Percentiles rank a stretch among this genome's conserved stretches.
Conservation (phyloP, 2,113 vertebrate genomes). For the Charina bottae region DNA sequence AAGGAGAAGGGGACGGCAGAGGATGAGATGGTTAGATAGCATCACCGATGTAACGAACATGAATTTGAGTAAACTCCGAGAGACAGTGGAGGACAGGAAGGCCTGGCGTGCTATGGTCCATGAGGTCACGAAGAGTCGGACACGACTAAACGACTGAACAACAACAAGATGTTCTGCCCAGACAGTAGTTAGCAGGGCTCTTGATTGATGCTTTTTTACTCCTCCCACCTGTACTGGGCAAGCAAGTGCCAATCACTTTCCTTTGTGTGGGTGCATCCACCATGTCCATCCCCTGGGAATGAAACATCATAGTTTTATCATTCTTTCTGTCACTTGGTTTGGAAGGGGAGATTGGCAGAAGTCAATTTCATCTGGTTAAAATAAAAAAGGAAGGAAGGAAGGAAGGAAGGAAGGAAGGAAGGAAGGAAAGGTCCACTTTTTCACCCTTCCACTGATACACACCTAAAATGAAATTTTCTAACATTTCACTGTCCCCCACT, state of each 20-base stretch:
- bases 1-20: too few relatives aligned
- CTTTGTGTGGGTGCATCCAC: background rate
- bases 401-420: too few relatives aligned
- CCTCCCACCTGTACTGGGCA: background rate
- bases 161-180: background rate
- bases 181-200: background rate
- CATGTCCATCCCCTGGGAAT: background rate
- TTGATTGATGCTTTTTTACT: background rate
- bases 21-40: too few relatives aligned
- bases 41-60: too few relatives aligned
- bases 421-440: background rate
- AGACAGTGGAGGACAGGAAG: too few relatives aligned
- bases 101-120: too few relatives aligned
- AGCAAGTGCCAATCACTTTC: background rate
- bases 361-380: background rate
- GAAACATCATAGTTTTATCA: background rate
- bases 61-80: too few relatives aligned
- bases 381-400: background rate
- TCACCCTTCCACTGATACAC: background rate
- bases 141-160: too few relatives aligned
- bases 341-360: background rate
- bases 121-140: too few relatives aligned
- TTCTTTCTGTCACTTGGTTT: background rate
- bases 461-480: background rate
- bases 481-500: background rate